Evolutionary conservation across 2,888 invertebrate species (phyloP).

Genomic region (Papilio demoleus): DNA sequence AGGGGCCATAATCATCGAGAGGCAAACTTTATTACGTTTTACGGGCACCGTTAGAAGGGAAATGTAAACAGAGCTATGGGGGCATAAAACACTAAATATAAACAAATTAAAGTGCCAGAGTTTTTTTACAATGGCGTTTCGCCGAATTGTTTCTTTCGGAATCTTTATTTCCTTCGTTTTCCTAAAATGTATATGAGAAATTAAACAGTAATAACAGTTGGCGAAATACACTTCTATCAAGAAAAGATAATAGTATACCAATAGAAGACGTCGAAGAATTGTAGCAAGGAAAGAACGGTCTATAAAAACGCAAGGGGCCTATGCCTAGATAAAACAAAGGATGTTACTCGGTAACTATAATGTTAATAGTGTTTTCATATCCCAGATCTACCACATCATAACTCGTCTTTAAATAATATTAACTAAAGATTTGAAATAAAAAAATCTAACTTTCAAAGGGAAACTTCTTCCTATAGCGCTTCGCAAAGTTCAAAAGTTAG

Average conservation of each 20-base stretch:
- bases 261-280: background rate
- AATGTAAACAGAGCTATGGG: slow-evolving; percentile 66
- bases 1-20: slow-evolving; percentile 74
- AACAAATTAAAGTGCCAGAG: slow-evolving; percentile 65
- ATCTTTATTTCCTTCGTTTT: background rate
- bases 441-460: background rate
- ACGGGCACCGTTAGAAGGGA: slow-evolving; percentile 62
- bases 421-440: background rate
- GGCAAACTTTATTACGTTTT: slow-evolving; percentile 67
- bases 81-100: slow-evolving; percentile 69
- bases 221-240: too few relatives aligned
- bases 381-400: background rate
- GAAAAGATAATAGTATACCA: too few relatives aligned
- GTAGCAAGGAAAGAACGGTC: background rate
- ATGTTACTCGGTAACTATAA: background rate
- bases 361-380: background rate
- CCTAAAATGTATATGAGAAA: background rate
- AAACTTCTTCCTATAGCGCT: slow-evolving; percentile 26
- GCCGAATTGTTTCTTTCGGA: slow-evolving; percentile 6
- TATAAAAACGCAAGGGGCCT: background rate
- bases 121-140: slow-evolving; percentile 1
- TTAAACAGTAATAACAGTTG: too few relatives aligned
- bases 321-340: background rate
- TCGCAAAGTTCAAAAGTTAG: slow-evolving; percentile 26
- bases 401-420: background rate